Percentiles rank a stretch among this genome's conserved stretches.
phyloP scores from a whole-genome alignment of 2,797 vertebrate species.

The Arrhamphus sclerolepis region DNA sequence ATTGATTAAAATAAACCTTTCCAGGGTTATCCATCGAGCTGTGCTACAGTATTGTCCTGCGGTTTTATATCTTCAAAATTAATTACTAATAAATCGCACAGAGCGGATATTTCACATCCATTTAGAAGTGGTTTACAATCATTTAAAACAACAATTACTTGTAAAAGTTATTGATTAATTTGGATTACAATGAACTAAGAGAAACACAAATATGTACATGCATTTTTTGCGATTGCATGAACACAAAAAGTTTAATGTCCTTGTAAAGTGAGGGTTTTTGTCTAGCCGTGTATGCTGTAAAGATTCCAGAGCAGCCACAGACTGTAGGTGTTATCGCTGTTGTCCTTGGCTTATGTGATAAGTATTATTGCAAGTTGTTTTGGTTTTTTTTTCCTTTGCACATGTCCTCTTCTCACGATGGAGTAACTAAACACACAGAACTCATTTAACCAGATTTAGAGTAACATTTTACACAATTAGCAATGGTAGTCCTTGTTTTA shows the following conservation, averaged over 20 bases:
- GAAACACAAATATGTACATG: background rate
- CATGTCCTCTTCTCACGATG: too few relatives aligned
- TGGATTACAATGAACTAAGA: background rate
- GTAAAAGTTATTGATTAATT: slow-evolving; percentile 8
- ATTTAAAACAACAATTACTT: too few relatives aligned
- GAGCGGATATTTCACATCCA: slow-evolving; percentile 7
- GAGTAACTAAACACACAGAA: background rate
- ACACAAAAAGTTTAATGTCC: background rate
- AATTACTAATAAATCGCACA: slow-evolving; percentile 5
- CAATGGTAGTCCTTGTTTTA: too few relatives aligned
- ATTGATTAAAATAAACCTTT: slow-evolving; percentile 16
- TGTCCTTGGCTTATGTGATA: too few relatives aligned
- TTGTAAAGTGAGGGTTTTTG: slow-evolving; percentile 14
- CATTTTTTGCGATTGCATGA: background rate
- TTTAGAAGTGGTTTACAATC: slow-evolving; percentile 13
- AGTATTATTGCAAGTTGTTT: too few relatives aligned
- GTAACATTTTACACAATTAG: too few relatives aligned
- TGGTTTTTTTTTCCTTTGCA: too few relatives aligned
- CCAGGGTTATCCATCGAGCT: slow-evolving; percentile 14
- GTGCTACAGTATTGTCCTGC: background rate
- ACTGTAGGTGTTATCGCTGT: slow-evolving; percentile 30
- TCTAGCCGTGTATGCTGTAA: slow-evolving; percentile 19
- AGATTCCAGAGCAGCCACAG: slow-evolving; percentile 16
- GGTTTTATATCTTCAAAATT: slow-evolving; percentile 1
- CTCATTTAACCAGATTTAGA: slow-evolving; percentile 13